A percentile compares a stretch with the other conserved stretches of the same genome.
Evolutionary conservation across 2,888 invertebrate species (phyloP).

Genomic region (Plusia festucae): DNA sequence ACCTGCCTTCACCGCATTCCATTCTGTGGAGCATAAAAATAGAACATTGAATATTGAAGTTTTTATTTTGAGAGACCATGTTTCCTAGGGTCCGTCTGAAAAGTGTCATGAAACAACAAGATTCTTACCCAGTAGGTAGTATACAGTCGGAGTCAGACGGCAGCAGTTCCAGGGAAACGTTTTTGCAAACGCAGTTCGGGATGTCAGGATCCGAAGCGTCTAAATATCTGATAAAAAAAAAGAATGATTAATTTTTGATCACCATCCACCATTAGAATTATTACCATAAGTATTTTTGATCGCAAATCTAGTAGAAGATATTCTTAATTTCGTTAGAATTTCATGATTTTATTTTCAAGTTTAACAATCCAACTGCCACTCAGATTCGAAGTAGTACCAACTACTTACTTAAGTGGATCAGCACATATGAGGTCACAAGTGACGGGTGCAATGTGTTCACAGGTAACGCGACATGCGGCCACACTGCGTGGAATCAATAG

Average conservation of each 20-base stretch:
- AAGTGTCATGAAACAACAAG: neutral
- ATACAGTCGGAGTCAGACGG: conserved; percentile 85
- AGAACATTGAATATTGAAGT: neutral
- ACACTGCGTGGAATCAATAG: conserved; percentile 79
- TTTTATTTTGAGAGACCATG: neutral
- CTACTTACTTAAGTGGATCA: conserved; percentile 77
- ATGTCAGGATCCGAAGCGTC: conserved; percentile 81
- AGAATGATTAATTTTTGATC: neutral
- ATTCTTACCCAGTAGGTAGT: conserved; percentile 77
- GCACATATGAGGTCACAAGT: conserved; percentile 77
- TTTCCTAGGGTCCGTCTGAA: neutral
- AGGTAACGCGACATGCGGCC: conserved; percentile 75
- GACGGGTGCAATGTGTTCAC: conserved; percentile 66
- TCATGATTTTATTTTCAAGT: too few species aligned
- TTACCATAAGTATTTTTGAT: too few species aligned
- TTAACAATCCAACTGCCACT: too few species aligned
- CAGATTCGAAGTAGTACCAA: too few species aligned
- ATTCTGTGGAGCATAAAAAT: conserved; percentile 67
- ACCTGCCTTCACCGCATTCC: conserved; percentile 83
- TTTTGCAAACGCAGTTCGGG: conserved; percentile 81
- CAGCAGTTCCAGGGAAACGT: conserved; percentile 78
- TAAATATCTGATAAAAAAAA: conserved; percentile 69
- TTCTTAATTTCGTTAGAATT: too few species aligned
- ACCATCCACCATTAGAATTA: neutral
- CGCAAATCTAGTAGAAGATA: too few species aligned